Conservation (phyloP, 1,140 invertebrate species). For the Tribolium castaneum region DNA sequence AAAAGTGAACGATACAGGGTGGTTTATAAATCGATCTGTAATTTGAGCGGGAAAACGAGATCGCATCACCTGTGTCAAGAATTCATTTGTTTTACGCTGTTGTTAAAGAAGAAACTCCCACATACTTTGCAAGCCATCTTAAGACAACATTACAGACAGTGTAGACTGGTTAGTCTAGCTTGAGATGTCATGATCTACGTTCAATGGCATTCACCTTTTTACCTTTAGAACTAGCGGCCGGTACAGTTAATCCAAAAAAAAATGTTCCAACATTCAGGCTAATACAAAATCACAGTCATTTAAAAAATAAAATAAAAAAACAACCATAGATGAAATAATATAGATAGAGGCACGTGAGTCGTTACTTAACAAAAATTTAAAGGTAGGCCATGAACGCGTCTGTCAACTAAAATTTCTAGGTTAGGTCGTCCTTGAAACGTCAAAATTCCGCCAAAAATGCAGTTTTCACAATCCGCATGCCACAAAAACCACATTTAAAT, state of each 20-base stretch:
- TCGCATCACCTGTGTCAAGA: conserved; percentile 13
- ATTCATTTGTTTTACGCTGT: conserved; percentile 12
- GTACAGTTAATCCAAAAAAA: conserved; percentile 45
- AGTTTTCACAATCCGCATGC: neutral
- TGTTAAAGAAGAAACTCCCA: conserved; percentile 18
- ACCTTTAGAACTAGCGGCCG: conserved; percentile 24
- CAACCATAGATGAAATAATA: neutral
- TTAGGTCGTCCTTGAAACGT: neutral
- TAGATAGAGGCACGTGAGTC: neutral
- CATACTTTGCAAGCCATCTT: neutral
- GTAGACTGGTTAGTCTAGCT: conserved; percentile 42
- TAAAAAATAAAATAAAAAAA: neutral
- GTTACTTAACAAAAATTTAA: neutral
- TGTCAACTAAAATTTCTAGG: conserved; percentile 9
- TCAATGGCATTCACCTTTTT: conserved; percentile 48
- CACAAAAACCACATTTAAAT: conserved; percentile 5
- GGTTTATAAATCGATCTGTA: neutral
- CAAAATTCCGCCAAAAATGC: neutral
- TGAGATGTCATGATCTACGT: conserved; percentile 45
- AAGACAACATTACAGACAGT: conserved; percentile 27
- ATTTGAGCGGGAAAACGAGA: conserved; percentile 15
- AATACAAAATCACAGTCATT: neutral
- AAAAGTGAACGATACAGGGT: neutral
- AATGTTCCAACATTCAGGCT: neutral
- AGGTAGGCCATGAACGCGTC: neutral